Evolutionary conservation across 2,888 invertebrate species (phyloP).

Genomic region (Melanostoma scalare): DNA sequence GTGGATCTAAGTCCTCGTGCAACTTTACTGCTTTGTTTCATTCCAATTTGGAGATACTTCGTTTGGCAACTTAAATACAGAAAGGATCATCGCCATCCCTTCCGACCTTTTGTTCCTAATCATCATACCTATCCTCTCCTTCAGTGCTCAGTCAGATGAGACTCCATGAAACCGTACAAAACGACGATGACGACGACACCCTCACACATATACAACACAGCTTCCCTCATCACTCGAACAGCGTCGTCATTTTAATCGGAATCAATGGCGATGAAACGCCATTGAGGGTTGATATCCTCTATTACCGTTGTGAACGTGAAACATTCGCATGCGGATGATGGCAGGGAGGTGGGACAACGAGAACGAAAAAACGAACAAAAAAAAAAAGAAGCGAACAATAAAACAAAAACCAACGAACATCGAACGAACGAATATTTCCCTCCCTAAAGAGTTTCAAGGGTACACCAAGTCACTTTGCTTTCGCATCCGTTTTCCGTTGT

Average conservation of each 20-base stretch:
- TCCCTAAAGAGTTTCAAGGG: conserved; percentile 55
- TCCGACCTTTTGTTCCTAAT: conserved; percentile 66
- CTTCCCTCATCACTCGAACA: conserved; percentile 6
- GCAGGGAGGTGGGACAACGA: neutral
- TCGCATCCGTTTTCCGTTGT: conserved; percentile 60
- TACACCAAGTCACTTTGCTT: conserved; percentile 65
- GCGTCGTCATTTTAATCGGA: conserved; percentile 70
- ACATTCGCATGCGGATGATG: conserved; percentile 48
- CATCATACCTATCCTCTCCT: conserved; percentile 18
- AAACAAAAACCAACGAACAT: conserved; percentile 14
- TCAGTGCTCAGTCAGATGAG: neutral
- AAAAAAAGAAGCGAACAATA: conserved; percentile 1
- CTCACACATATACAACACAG: conserved; percentile 10
- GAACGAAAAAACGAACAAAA: conserved; percentile 28
- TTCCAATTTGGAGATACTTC: conserved; percentile 68
- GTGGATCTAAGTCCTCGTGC: conserved; percentile 14
- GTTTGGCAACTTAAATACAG: conserved; percentile 67
- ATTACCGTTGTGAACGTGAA: conserved; percentile 70
- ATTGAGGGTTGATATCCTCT: conserved; percentile 72
- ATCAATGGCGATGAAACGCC: conserved; percentile 72
- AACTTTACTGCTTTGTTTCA: conserved; percentile 67
- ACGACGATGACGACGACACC: neutral
- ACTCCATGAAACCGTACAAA: conserved; percentile 45
- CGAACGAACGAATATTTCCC: conserved; percentile 17
- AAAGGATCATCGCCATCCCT: conserved; percentile 60